Conservation (phyloP, 2,888 invertebrate species). For the Cheilosia variabilis region DNA sequence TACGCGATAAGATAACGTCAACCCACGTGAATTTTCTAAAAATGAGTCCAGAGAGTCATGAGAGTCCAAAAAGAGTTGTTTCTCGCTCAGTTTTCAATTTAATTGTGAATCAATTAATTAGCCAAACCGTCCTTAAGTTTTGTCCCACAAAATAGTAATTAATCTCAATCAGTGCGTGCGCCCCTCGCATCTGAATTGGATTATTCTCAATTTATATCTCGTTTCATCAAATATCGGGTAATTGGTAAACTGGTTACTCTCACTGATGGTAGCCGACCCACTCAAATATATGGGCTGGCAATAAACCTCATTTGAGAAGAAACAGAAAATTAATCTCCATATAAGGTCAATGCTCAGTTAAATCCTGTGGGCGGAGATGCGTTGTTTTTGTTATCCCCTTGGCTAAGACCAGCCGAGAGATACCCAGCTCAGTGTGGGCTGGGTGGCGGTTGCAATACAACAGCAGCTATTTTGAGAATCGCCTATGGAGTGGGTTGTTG, state of each 20-base stretch:
- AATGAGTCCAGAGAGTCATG: no score
- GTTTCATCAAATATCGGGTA: no score
- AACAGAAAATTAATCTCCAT: constrained; percentile 44
- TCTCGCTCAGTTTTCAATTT: no score
- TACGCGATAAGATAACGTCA: no score
- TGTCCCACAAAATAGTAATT: no score
- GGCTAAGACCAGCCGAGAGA: not conserved
- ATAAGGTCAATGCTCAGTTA: constrained; percentile 48
- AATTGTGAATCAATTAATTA: no score
- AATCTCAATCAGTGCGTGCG: no score
- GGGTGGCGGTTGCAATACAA: not conserved
- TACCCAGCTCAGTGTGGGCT: not conserved
- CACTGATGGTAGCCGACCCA: not conserved
- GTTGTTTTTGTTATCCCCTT: not conserved
- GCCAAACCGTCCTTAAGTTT: no score
- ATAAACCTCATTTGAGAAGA: not conserved
- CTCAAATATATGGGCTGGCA: not conserved
- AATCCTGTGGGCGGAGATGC: constrained; percentile 40
- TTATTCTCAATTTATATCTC: no score
- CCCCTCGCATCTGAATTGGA: no score
- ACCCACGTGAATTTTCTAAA: no score
- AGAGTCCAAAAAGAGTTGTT: no score
- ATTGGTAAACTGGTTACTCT: not conserved
- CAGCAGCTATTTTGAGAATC: constrained; percentile 9
- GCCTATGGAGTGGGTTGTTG: not conserved